Evolutionary conservation across 2,113 vertebrate genomes (phyloP), one percentile per base, ranked within the genome.

Genomic region (Chaenocephalus aceratus): DNA sequence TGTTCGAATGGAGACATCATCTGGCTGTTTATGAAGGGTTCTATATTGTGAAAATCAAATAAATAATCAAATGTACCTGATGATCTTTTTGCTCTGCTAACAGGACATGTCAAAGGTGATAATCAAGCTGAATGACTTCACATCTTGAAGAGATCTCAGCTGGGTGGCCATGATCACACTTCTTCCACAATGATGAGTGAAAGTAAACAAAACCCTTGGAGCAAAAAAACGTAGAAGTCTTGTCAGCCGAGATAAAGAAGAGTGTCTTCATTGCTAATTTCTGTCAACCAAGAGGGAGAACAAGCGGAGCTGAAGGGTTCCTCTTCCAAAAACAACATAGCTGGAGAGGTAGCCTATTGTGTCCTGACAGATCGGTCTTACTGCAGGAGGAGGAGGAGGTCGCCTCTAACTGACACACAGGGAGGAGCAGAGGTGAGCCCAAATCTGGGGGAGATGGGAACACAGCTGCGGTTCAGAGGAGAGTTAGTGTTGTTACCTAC

Each of bases 281-380:
- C 93, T 95, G 93, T 96, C 95, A 92, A 89, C 94, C 94, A 91
- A 95, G 92, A 95, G 93, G 93, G 77, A 96, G 96, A 96, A 96
- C 92, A 94, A 95, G 94, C 93, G 86, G 93, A 92, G 90, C 91
- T 93, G 91, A 83, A 60, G 91, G 91, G 86, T 81, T 88, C 89
- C 86, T 83, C 53, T 95, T 98, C 96, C 97, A 97, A 97, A 96
- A 97, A 96, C 93, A 97, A 96, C 95, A 97, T 84, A 94, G 92
- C 85, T 86, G 86, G 84, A 95, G 92, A 90, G 89, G 93, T 93
- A 95, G 93, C 93, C 92, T 91, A 95, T 95, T 95, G 93, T 95
- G 84, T 71, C 90, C 92, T 96, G 95, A 96, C 95, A 96, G 95
- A 96, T 92, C 92, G 93, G 91, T 95, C 95, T 94, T 75, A 91